Evolutionary conservation across 2,888 invertebrate species (phyloP).

Genomic region (Stenodera caucasica): DNA sequence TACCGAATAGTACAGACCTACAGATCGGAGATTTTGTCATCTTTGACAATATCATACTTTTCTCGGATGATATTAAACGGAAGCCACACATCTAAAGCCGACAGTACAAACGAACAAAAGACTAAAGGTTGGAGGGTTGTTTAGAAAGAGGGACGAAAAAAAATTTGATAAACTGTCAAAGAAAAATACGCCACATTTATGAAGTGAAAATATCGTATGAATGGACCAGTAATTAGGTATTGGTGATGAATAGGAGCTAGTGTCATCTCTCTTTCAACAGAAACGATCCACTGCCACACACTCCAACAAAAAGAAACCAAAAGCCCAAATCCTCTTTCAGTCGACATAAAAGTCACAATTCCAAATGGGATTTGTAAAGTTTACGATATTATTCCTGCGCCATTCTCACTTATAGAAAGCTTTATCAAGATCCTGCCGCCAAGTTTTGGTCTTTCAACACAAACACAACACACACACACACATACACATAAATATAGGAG

Average conservation of each 20-base stretch:
- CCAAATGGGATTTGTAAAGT: slow-evolving; percentile 58
- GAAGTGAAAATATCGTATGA: slow-evolving; percentile 1
- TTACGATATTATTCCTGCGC: slow-evolving; percentile 58
- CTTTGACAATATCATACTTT: slow-evolving; percentile 22
- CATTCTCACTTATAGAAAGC: slow-evolving; percentile 56
- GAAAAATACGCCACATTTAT: not conserved
- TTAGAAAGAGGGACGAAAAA: not conserved
- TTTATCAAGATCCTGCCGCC: slow-evolving; percentile 53
- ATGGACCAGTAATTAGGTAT: not conserved
- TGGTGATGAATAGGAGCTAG: not conserved
- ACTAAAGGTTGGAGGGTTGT: not conserved
- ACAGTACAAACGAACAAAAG: slow-evolving; percentile 1
- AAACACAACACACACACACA: too few relatives aligned
- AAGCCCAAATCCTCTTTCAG: slow-evolving; percentile 56
- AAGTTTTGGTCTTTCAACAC: slow-evolving; percentile 51
- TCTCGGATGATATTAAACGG: slow-evolving; percentile 9
- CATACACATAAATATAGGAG: slow-evolving; percentile 52
- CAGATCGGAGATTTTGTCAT: slow-evolving; percentile 26
- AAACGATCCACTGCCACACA: not conserved
- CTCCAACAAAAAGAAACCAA: slow-evolving; percentile 54
- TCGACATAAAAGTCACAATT: slow-evolving; percentile 58
- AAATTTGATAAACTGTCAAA: slow-evolving; percentile 4
- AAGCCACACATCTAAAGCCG: slow-evolving; percentile 2
- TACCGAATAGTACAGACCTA: slow-evolving; percentile 20
- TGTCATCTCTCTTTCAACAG: not conserved